Conservation (phyloP, 2,888 invertebrate species). For the Thumatha senex region DNA sequence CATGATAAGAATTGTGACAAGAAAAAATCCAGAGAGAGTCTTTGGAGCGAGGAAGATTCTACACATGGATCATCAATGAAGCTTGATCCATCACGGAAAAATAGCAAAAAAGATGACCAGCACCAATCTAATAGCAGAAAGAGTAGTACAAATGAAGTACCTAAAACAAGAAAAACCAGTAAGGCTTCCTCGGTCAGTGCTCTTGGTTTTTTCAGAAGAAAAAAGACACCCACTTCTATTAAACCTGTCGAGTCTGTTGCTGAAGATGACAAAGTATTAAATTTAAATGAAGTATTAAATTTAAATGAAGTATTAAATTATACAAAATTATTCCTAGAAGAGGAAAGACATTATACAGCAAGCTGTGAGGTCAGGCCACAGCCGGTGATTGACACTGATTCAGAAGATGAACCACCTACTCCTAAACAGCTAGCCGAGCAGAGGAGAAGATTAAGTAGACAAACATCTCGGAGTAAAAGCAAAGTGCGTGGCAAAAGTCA, state of each 20-base stretch:
- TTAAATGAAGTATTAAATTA: slow-evolving; percentile 67
- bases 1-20: slow-evolving; percentile 67
- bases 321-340: slow-evolving; percentile 70
- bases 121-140: slow-evolving; percentile 58
- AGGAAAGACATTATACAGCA: slow-evolving; percentile 64
- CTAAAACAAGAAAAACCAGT: slow-evolving; percentile 69
- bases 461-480: slow-evolving; percentile 76
- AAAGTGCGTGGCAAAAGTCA: slow-evolving; percentile 76
- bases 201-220: slow-evolving; percentile 69
- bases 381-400: slow-evolving; percentile 61
- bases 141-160: slow-evolving; percentile 58
- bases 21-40: slow-evolving; percentile 75
- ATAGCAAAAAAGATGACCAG: slow-evolving; percentile 72
- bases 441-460: slow-evolving; percentile 70
- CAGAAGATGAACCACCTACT: slow-evolving; percentile 66
- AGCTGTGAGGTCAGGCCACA: slow-evolving; percentile 48
- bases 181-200: slow-evolving; percentile 75
- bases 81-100: slow-evolving; percentile 66
- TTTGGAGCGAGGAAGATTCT: slow-evolving; percentile 79
- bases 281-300: slow-evolving; percentile 64
- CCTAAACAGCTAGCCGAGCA: slow-evolving; percentile 66
- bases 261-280: slow-evolving; percentile 60
- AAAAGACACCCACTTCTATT: slow-evolving; percentile 67
- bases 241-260: slow-evolving; percentile 71
- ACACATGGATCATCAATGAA: slow-evolving; percentile 67